Base-by-base conservation (phyloP, 2,797 vertebrate species). In the Rhabdomys pumilio region DNA sequence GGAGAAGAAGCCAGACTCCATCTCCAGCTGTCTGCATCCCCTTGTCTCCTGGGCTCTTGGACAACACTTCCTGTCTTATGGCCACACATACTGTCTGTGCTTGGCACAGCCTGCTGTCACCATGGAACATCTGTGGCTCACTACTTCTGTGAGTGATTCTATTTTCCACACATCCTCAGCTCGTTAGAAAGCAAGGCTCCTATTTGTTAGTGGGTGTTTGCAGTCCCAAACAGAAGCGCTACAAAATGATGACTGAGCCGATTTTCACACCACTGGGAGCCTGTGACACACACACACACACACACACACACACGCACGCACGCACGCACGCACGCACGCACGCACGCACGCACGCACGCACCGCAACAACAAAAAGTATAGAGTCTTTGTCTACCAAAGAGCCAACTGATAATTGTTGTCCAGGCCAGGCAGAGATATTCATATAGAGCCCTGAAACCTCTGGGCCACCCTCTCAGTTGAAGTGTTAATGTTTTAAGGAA, bases 171-270 rank as follows among this genome's bases (percentile, higher is more conserved):
- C 97, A 86, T 96, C 94, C 81, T 93, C 77, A 61, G 97, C 97
- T 97, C 96, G 87, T 96, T 95, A 95, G 96, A 96, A 97, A 98
- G 97, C 97, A 94, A 94, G 96, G 76, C 94, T 96, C 93, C 97
- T 96, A 84, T 97, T 97, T 97, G 97, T 97, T 97, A 97, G 96
- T 97, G 90, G 94, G 91, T 97, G 97, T 98, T 98, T 98, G 98
- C 97, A 96, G 91, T 97, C 96, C 94, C 86, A 96, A 88, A 92
- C 67, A 80, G 97, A 98, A 96, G 97, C 34, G 90, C 96, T 90
- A 86, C 84, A 96, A 96, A 95, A 97, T 7, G 95, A 98, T 96
- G 96, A 93, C 95, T 88, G 95, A 96, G 90, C 89, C 95, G 84
- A 96, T 97, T 98, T 97, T 98, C 96, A 96, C 96, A 85, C 96